These are phyloP conservation scores for Python bivittatus DNA, from an alignment of 2,113 vertebrate genomes.

Conservation along the genomic window DNA sequence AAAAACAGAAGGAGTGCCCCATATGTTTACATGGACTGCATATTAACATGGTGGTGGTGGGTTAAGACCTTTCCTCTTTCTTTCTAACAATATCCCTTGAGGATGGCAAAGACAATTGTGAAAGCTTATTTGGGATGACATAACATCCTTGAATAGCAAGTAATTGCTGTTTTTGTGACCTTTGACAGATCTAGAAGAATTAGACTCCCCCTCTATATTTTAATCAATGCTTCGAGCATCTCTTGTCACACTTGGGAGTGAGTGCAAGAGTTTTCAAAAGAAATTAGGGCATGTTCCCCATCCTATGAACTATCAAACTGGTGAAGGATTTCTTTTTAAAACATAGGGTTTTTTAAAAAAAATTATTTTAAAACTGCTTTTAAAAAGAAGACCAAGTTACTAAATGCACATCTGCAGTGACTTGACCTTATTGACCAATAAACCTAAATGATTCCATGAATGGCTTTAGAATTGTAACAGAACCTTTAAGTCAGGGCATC, in stretches of 20 bases:
- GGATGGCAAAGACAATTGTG: constrained; percentile 15
- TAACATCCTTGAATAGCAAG: constrained; percentile 44
- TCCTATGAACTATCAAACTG: neutral
- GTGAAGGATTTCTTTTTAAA: neutral
- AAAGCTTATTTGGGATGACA: constrained; percentile 56
- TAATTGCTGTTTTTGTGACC: constrained; percentile 58
- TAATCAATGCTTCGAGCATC: constrained; percentile 51
- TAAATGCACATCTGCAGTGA: neutral
- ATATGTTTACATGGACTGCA: constrained; percentile 45
- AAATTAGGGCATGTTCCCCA: neutral
- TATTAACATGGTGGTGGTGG: constrained; percentile 47
- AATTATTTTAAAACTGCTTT: neutral
- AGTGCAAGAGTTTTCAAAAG: constrained; percentile 27
- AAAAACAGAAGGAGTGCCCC: constrained; percentile 19
- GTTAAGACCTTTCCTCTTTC: constrained; percentile 51
- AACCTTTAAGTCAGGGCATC: neutral
- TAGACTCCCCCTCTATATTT: constrained; percentile 27
- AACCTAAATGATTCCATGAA: neutral
- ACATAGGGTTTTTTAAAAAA: neutral
- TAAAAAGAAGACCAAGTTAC: neutral
- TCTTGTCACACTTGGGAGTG: constrained; percentile 34
- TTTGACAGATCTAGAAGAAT: constrained; percentile 45
- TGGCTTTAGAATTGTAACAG: neutral
- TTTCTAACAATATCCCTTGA: constrained; percentile 27
- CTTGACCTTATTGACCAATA: neutral